phyloP scores from a whole-genome alignment of 2,888 invertebrate species.

The Phasia obesa region DNA sequence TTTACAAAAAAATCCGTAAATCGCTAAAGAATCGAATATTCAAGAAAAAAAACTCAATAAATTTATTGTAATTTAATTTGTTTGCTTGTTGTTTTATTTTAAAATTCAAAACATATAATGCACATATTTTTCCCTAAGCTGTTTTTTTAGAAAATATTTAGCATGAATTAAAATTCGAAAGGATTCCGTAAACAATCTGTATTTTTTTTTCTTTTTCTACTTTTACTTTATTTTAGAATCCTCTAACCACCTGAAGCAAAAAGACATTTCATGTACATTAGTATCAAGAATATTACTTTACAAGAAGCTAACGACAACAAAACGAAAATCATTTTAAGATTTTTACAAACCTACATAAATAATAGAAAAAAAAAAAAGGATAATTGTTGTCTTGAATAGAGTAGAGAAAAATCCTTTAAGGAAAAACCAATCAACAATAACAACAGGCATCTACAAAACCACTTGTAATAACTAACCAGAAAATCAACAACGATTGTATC shows the following conservation, averaged over 20 bases:
- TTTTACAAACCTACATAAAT: constrained; percentile 28
- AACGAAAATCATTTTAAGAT: not conserved
- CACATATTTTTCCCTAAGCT: no score
- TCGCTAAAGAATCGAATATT: no score
- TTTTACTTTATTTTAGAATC: not conserved
- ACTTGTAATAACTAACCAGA: constrained; percentile 41
- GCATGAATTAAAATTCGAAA: not conserved
- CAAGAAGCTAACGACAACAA: constrained; percentile 9
- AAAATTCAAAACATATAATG: no score
- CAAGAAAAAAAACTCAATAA: no score
- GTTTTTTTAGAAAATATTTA: not conserved
- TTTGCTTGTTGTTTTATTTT: not conserved
- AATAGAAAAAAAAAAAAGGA: constrained; percentile 45
- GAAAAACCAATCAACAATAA: constrained; percentile 62
- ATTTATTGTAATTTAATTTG: no score
- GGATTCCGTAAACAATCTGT: not conserved
- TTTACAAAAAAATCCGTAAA: no score
- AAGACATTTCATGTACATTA: not conserved
- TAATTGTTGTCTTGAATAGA: constrained; percentile 40
- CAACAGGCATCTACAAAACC: constrained; percentile 45
- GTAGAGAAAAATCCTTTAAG: constrained; percentile 54
- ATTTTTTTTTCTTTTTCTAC: no score
- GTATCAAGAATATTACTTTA: not conserved
- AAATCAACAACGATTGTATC: constrained; percentile 23
- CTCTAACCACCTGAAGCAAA: not conserved